A percentile compares a stretch with the other conserved stretches of the same genome.
Evolutionary conservation across 1,140 invertebrate species (phyloP).

Genomic region (Phthorimaea operculella): DNA sequence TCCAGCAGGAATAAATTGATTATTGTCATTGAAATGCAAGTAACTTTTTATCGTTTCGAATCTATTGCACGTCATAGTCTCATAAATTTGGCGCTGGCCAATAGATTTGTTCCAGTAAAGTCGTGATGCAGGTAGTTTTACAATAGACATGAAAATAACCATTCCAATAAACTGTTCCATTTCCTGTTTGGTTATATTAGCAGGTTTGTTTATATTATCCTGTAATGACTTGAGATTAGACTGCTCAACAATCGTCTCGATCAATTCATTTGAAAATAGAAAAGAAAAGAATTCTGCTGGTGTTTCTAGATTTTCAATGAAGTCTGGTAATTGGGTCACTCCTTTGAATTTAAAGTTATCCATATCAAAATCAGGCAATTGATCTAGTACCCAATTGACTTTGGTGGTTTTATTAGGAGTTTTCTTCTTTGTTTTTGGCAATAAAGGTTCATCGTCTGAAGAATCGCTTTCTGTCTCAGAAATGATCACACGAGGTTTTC

Average conservation of each 20-base stretch:
- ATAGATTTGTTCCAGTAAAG: conserved; percentile 23
- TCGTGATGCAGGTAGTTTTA: conserved; percentile 20
- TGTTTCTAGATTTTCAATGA: background rate
- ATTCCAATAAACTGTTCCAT: conserved; percentile 31
- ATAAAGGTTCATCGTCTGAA: no score
- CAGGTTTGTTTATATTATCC: conserved; percentile 4
- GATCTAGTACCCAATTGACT: no score
- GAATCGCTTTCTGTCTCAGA: no score
- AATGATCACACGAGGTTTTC: no score
- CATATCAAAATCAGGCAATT: no score
- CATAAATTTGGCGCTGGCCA: conserved; percentile 19
- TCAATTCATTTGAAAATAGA: background rate
- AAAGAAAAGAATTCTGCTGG: background rate
- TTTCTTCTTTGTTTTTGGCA: no score
- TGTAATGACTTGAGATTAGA: background rate
- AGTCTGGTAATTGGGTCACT: background rate
- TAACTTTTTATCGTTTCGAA: conserved; percentile 30
- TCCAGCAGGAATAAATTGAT: conserved; percentile 5
- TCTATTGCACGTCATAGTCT: conserved; percentile 28
- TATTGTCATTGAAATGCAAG: conserved; percentile 32
- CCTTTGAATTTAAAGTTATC: background rate
- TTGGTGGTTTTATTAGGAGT: no score
- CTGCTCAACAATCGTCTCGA: background rate
- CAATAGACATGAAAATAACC: conserved; percentile 22
- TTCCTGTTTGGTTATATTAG: conserved; percentile 22